Evolutionary conservation across 2,888 invertebrate species (phyloP), one percentile per base, ranked within the genome.

Genomic region (Notodonta ziczac): DNA sequence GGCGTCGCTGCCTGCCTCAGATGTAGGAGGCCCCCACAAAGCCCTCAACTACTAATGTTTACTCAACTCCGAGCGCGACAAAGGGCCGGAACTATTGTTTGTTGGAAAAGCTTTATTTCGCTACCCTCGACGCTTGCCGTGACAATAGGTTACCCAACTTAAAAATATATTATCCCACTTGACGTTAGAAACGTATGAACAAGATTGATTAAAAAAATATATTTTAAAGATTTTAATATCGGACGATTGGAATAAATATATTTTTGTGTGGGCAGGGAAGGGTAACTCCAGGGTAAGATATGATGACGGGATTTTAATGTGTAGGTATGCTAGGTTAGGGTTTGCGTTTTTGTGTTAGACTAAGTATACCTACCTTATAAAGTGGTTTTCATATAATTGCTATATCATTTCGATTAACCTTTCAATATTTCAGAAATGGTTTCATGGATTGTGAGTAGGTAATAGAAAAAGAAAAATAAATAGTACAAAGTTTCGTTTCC

Each of bases 21-120:
- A 69, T 67, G 65, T 72, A 73, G 72, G 79, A 71, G 69, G 69
- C 75, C 72, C 81, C 80, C 83, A 89, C 88, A 90, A 88, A 84
- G 78, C 84, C 84, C 85, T 82, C 88, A 89, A 91, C 91, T 91
- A 93, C 91, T 92, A 92, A 93, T 93, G 91, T 93, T 93, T 91
- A 90, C 92, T 91, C 86, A 90, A 90, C 88, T 89, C 87, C 78
- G 84, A 82, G 85, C 78, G 83, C 90, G 90, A 93, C 93, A 93
- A 93, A 93, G 89, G 91, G 87, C 93, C 92, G 93, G 93, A 93
- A 93, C 92, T 93, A 93, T 93, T 93, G 93, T 93, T 93, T 93
- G 93, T 90, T 88, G 89, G 88, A 86, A 90, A 93, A 93, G 93
- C 93, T 93, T 93, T 93, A 93, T 93, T 90, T 89, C 81, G 85